Conservation (phyloP, 2,888 invertebrate species). For the Drosophila testacea region DNA sequence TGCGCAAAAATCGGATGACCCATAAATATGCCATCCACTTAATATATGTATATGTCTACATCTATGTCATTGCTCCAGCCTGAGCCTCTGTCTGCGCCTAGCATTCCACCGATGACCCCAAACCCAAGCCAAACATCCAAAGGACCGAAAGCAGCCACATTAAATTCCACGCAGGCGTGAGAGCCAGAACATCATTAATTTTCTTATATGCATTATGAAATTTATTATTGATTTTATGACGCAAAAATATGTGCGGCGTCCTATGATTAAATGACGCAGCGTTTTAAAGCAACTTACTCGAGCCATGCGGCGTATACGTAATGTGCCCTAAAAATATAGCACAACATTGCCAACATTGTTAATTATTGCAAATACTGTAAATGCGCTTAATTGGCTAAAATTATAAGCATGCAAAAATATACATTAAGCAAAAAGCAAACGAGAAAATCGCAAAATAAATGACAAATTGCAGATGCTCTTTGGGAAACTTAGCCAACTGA, state of each 20-base stretch:
- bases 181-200: conserved; percentile 47
- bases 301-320: conserved; percentile 29
- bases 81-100: not conserved
- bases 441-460: conserved; percentile 20
- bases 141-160: conserved; percentile 29
- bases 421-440: conserved; percentile 32
- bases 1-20: conserved; percentile 50
- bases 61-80: conserved; percentile 44
- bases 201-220: conserved; percentile 57
- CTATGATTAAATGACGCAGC: conserved; percentile 29
- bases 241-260: conserved; percentile 18
- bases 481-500: not conserved
- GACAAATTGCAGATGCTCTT: conserved; percentile 24
- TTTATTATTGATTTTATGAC: conserved; percentile 71
- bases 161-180: conserved; percentile 57
- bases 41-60: conserved; percentile 51
- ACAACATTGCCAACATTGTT: conserved; percentile 31
- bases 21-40: conserved; percentile 53
- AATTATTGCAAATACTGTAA: conserved; percentile 49
- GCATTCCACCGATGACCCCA: conserved; percentile 39
- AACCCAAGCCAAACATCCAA: conserved; percentile 10
- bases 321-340: conserved; percentile 18
- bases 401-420: conserved; percentile 51
- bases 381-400: conserved; percentile 63
- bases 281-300: conserved; percentile 29